These are phyloP conservation scores for Chrysemys picta DNA, from an alignment of 2,113 vertebrate species.

Conservation along the genomic window DNA sequence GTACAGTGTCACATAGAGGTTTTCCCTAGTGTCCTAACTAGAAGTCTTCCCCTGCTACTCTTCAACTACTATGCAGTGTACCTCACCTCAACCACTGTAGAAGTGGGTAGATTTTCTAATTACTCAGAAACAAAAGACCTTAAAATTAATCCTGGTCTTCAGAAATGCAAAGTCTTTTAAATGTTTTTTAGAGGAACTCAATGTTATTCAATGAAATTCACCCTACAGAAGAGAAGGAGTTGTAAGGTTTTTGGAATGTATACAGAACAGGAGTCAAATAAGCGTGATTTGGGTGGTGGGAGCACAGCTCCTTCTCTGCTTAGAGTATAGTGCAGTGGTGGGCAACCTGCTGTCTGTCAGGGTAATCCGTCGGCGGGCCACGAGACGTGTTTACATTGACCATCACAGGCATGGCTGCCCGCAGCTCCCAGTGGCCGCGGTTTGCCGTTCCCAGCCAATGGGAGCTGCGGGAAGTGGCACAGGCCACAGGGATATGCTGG, in stretches of 20 bases:
- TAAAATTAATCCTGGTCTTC: neutral
- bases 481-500: too few species aligned
- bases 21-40: neutral
- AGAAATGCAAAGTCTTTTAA: neutral
- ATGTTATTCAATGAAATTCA: neutral
- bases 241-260: neutral
- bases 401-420: too few species aligned
- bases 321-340: neutral
- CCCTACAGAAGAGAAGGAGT: neutral
- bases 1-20: neutral
- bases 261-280: accelerated
- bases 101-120: neutral
- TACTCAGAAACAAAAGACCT: neutral
- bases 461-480: too few species aligned
- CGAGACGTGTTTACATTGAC: too few species aligned
- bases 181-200: neutral
- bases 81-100: neutral
- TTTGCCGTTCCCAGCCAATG: too few species aligned
- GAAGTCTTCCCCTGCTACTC: neutral
- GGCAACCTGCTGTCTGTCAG: too few species aligned
- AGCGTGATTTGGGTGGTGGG: neutral
- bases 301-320: neutral
- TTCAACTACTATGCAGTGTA: neutral
- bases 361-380: too few species aligned
- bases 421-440: too few species aligned